A percentile compares a stretch with the other conserved stretches of the same genome.
phyloP scores from a whole-genome alignment of 2,797 vertebrate genomes.

The Tragelaphus eurycerus region DNA sequence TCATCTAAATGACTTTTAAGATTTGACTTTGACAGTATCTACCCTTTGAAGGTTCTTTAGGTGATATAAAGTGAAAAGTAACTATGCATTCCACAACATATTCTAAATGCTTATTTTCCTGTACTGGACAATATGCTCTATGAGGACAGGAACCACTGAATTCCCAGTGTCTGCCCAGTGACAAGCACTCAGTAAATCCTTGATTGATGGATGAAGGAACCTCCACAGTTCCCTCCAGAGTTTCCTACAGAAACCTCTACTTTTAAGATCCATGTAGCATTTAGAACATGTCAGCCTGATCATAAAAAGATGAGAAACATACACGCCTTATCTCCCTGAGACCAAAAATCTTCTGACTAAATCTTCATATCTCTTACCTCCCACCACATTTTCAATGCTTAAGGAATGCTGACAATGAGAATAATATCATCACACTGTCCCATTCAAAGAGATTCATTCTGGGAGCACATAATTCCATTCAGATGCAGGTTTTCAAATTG shows the following conservation, averaged over 20 bases:
- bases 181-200: not conserved
- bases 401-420: not conserved
- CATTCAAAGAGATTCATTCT: not conserved
- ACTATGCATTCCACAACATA: not conserved
- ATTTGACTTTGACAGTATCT: not conserved
- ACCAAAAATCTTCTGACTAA: not conserved
- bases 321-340: not conserved
- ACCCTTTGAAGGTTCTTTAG: not conserved
- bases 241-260: not conserved
- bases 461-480: not conserved
- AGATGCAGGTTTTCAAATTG: not conserved
- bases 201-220: not conserved
- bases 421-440: not conserved
- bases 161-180: not conserved
- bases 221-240: not conserved
- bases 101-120: not conserved
- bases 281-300: not conserved
- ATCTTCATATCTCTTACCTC: not conserved
- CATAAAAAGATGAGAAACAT: conserved; percentile 4
- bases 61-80: not conserved
- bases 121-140: not conserved
- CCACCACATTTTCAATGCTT: not conserved
- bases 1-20: not conserved
- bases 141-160: not conserved
- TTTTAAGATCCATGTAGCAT: not conserved